Evolutionary conservation across 2,888 invertebrate species (phyloP), one percentile per base, ranked within the genome.

Genomic region (Sesia apiformis): DNA sequence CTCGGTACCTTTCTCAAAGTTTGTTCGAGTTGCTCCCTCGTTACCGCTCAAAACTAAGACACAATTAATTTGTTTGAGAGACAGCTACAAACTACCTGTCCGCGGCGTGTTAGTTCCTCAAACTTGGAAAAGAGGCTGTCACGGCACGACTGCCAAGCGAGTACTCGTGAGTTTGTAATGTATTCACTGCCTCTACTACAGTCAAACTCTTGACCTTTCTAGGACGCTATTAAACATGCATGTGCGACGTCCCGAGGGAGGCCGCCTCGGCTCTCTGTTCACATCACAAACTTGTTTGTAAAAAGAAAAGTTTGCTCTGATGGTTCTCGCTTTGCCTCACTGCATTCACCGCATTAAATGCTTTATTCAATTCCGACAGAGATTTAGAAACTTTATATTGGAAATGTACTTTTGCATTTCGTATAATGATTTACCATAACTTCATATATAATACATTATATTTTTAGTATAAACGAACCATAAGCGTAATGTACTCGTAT

Each of bases 1-100:
- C 67, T 75, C 67, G 65, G 72, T 76, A 77, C 79, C 78, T 78
- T 75, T 67, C 73, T 74, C 76, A 70, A 78, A 85, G 72, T 86
- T 84, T 79, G 75, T 80, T 81, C 66, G 74, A 77, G 77, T 75
- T 74, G 66, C 68, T 76, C 76, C 74, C 76, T 78, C 75, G 79
- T 82, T 79, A 79, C 82, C 66, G 73, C 76, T 83, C 78, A 77
- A 79, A 84, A 81, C 78, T 79, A 76, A 84, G 81, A 79, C 80
- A 81, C 80, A 84, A 86, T 86, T 87, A 86, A 86, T 86, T 87
- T 84, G 77, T 81, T 85, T 84, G 82, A 81, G 79, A 81, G 87
- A 84, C 82, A 84, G 82, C 77, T 80, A 83, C 84, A 82, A 86
- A 87, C 81, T 82, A 85, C 81, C 84, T 86, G 83, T 80, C 81